Evolutionary conservation across 2,888 invertebrate species (phyloP), one percentile per base, ranked within the genome.

Genomic region (Sicus ferrugineus): DNA sequence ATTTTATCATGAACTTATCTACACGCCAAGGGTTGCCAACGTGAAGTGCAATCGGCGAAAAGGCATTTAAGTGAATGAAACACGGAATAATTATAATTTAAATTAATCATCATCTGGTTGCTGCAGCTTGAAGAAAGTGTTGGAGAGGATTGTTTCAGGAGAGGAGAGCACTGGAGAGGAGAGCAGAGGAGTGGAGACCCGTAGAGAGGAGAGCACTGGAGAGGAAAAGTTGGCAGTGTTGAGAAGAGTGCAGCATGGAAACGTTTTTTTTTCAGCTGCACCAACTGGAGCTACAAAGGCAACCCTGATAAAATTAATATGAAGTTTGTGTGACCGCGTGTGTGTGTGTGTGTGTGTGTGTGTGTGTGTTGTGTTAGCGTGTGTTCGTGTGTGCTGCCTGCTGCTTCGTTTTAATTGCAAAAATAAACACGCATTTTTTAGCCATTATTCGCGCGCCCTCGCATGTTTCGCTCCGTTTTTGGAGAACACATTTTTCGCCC

Each of bases 81-180:
- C 77, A 77, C 74, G 76, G 70, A 76, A 75, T 75, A 79, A 79
- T 78, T 79, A 78, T 75, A 78, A 79, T 79, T 79, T 78, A 79
- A 79, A 79, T 79, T 78, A 79, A 79, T 79, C 78, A 78, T 67
- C 67, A 59, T 58, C 59, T 46, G 48, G 26, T 67, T 67, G 67
- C 62, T 28, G 59, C 42, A 48, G 30, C 64, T 48, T 30, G 26
- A 50, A 65, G 21, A 31, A 21, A 19, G 38, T 6, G 26, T 30
- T 26, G 42, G n/a, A n/a, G n/a, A n/a, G n/a, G n/a, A n/a, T n/a
- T n/a, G n/a, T n/a, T n/a, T n/a, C 42, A 42, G 42, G 42, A n/a
- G 42, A n/a, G 4, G 42, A 2, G 34, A 34, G 7, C 34, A 9
- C 1, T 1, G n/a, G n/a, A n/a, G n/a, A n/a, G 14, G 34, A 42